Evolutionary conservation across 1,140 invertebrate species (phyloP).

Genomic region (Microplitis mediator): DNA sequence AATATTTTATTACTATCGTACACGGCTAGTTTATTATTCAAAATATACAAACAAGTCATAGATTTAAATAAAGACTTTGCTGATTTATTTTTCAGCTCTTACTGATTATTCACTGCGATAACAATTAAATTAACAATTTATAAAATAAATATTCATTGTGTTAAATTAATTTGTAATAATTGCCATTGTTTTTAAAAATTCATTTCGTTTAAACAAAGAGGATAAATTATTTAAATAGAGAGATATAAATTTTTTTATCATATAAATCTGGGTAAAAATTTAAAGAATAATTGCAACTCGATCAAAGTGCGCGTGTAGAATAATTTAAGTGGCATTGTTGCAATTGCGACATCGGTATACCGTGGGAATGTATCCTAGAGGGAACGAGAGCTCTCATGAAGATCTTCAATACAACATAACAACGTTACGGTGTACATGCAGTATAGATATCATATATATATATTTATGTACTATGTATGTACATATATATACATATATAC

Average conservation of each 20-base stretch:
- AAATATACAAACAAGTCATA: too few relatives aligned
- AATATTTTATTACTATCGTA: not conserved
- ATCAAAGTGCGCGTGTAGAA: conserved; percentile 35
- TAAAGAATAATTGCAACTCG: conserved; percentile 40
- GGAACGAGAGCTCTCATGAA: conserved; percentile 14
- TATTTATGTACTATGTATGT: too few relatives aligned
- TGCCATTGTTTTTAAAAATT: not conserved
- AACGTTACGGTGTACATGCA: not conserved
- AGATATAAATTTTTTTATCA: not conserved
- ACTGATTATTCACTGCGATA: too few relatives aligned
- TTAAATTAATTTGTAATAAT: too few relatives aligned
- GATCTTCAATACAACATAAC: conserved; percentile 7
- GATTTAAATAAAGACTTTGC: too few relatives aligned
- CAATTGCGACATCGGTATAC: conserved; percentile 49
- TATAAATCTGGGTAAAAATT: conserved; percentile 12
- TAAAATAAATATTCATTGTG: too few relatives aligned
- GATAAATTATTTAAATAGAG: not conserved
- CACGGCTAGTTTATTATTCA: too few relatives aligned
- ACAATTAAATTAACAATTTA: too few relatives aligned
- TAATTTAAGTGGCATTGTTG: conserved; percentile 51
- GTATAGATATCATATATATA: too few relatives aligned
- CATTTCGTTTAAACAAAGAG: not conserved
- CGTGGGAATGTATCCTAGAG: conserved; percentile 46
- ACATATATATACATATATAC: too few relatives aligned
- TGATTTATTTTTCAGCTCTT: too few relatives aligned